These are phyloP conservation scores for Trichopria drosophilae DNA, from an alignment of 2,888 invertebrate genomes.

Conservation along the genomic window DNA sequence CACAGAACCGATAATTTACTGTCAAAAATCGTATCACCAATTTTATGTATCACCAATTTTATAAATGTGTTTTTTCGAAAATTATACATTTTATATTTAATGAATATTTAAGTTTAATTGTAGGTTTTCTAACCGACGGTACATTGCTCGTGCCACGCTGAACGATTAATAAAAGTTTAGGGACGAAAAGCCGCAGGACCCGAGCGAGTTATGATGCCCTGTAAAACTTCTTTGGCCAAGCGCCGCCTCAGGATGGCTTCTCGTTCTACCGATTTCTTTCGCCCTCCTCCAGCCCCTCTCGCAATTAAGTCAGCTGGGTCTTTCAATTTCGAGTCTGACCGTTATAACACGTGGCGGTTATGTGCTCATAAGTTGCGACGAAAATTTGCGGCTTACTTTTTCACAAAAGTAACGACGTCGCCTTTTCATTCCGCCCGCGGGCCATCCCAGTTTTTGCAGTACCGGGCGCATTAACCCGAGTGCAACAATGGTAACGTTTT, in stretches of 20 bases:
- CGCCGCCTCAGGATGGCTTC: conserved; percentile 20
- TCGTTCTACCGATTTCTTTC: conserved; percentile 33
- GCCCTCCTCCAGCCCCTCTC: background rate
- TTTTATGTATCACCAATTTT: too few species aligned
- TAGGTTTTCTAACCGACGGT: too few species aligned
- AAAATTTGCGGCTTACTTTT: conserved; percentile 35
- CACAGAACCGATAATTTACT: too few species aligned
- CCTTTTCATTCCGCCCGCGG: conserved; percentile 20
- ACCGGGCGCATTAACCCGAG: too few species aligned
- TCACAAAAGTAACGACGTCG: too few species aligned
- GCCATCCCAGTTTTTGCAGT: conserved; percentile 7
- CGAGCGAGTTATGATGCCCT: conserved; percentile 26
- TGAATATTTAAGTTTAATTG: too few species aligned
- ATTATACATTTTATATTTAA: too few species aligned
- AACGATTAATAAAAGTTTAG: conserved; percentile 41
- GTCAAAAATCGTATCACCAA: too few species aligned
- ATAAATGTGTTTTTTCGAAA: too few species aligned
- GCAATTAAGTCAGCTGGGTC: background rate
- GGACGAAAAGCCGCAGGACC: too few species aligned
- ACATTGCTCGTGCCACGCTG: conserved; percentile 32
- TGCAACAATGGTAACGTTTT: too few species aligned
- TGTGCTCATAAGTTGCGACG: conserved; percentile 25
- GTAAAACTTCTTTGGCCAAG: conserved; percentile 33
- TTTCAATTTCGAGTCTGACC: conserved; percentile 29
- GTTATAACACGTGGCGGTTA: conserved; percentile 28